Percentiles rank a stretch among this genome's conserved stretches.
Evolutionary conservation across 2,797 vertebrate genomes (phyloP).

Genomic region (Mionectes olivaceus): DNA sequence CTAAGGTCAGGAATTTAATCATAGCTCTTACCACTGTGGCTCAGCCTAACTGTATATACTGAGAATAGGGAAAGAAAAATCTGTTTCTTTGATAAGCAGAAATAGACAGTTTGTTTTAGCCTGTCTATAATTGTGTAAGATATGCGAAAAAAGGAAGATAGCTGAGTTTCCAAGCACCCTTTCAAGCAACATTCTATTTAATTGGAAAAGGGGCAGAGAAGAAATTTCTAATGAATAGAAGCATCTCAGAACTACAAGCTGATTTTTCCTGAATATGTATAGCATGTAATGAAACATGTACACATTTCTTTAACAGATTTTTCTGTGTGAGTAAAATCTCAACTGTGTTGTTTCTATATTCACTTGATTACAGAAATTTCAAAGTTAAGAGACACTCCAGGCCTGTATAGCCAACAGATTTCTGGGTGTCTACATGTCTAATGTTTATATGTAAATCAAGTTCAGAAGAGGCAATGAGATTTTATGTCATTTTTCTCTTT

Average conservation of each 20-base stretch:
- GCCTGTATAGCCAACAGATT: not conserved
- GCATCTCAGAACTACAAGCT: not conserved
- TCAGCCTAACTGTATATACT: not conserved
- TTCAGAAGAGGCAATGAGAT: not conserved
- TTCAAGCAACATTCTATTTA: not conserved
- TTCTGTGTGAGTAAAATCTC: not conserved
- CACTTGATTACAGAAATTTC: not conserved
- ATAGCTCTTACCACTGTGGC: not conserved
- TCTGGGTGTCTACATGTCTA: not conserved
- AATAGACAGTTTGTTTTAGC: not conserved
- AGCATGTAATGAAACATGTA: not conserved
- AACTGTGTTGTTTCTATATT: not conserved
- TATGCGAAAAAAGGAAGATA: not conserved
- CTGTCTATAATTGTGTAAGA: not conserved
- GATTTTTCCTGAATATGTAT: not conserved
- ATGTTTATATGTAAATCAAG: not conserved
- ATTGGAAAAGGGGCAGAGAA: not conserved
- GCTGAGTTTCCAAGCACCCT: not conserved
- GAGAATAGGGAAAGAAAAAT: not conserved
- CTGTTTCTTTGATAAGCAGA: not conserved
- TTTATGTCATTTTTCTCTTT: not conserved
- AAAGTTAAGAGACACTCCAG: not conserved
- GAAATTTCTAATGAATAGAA: not conserved
- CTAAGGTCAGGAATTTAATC: constrained; percentile 2
- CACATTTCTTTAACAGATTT: not conserved